Conservation (phyloP, 2,888 invertebrate genomes). For the Troides helena region DNA sequence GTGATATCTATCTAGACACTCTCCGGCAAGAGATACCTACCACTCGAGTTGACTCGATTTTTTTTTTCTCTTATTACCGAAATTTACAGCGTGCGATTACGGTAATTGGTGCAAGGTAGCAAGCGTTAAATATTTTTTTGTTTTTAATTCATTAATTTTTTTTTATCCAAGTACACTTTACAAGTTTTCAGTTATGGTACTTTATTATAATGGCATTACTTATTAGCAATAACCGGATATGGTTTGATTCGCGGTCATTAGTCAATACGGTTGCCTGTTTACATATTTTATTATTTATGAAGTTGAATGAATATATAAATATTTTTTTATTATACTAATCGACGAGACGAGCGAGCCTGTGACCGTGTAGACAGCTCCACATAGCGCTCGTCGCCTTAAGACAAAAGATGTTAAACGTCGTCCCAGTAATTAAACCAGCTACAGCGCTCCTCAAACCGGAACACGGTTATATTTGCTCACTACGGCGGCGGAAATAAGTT, state of each 20-base stretch:
- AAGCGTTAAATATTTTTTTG: slow-evolving; percentile 16
- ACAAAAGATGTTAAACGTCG: too few relatives aligned
- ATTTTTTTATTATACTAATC: neutral
- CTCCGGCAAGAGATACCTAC: too few relatives aligned
- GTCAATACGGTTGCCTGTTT: neutral
- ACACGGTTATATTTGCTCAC: too few relatives aligned
- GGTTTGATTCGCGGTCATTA: neutral
- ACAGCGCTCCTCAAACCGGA: too few relatives aligned
- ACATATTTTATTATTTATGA: neutral
- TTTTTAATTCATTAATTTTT: slow-evolving; percentile 17
- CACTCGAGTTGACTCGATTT: neutral
- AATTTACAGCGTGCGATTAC: slow-evolving; percentile 23
- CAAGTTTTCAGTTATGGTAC: slow-evolving; percentile 10
- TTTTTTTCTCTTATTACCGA: slow-evolving; percentile 9
- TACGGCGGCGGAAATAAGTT: too few relatives aligned
- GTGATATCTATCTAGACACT: too few relatives aligned
- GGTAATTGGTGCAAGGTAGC: slow-evolving; percentile 14
- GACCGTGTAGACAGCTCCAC: too few relatives aligned
- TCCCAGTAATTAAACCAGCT: too few relatives aligned
- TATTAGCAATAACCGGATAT: neutral
- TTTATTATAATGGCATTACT: slow-evolving; percentile 1
- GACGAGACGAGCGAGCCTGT: too few relatives aligned
- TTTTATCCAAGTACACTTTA: slow-evolving; percentile 13
- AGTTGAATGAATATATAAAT: neutral
- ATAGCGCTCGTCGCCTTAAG: too few relatives aligned